These are phyloP conservation scores for Rhynchophorus ferrugineus DNA, from an alignment of 1,140 invertebrate genomes.

Conservation along the genomic window DNA sequence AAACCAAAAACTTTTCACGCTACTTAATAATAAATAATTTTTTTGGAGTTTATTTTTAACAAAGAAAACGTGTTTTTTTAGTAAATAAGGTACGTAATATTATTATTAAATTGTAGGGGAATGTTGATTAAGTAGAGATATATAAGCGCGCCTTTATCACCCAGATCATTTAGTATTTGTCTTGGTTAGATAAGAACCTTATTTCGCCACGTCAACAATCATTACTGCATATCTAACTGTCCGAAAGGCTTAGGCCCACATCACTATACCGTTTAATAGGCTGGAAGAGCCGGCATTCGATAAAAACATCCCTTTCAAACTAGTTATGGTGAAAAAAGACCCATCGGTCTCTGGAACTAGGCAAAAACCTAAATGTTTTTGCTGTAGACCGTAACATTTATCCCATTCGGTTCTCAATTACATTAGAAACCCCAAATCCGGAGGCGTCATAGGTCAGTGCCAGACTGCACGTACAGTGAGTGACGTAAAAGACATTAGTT, in stretches of 20 bases:
- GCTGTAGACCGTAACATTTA: constrained; percentile 17
- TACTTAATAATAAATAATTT: too few relatives aligned
- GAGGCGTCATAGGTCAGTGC: constrained; percentile 23
- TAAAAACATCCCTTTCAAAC: neutral
- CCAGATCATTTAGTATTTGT: too few relatives aligned
- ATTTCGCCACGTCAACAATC: neutral
- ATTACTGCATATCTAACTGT: neutral
- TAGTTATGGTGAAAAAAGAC: neutral
- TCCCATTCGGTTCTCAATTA: constrained; percentile 22
- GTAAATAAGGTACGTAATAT: too few relatives aligned
- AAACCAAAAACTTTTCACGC: too few relatives aligned
- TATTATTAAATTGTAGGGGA: too few relatives aligned
- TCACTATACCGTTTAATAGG: neutral
- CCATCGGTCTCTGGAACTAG: neutral
- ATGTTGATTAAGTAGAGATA: too few relatives aligned
- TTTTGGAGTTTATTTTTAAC: too few relatives aligned
- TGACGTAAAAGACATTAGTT: constrained; percentile 24
- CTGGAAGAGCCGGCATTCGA: neutral
- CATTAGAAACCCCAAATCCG: constrained; percentile 18
- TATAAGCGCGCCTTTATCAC: too few relatives aligned
- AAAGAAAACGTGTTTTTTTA: too few relatives aligned
- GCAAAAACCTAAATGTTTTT: constrained; percentile 22
- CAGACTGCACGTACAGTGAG: constrained; percentile 21
- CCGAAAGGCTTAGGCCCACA: neutral
- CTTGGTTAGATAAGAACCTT: neutral